These are phyloP conservation scores for Cistogaster globosa DNA, from an alignment of 2,888 invertebrate species.

Conservation along the genomic window DNA sequence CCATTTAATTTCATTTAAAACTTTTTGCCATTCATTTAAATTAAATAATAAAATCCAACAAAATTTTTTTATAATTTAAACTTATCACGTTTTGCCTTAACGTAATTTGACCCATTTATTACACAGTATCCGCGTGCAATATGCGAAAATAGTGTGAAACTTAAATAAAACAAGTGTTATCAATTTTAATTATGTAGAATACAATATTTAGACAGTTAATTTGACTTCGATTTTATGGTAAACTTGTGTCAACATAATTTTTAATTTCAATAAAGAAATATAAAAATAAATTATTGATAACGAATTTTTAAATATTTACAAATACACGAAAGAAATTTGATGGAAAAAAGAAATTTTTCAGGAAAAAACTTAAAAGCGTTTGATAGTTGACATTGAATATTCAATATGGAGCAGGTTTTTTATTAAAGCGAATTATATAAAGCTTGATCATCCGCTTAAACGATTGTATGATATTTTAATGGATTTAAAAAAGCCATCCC, in stretches of 20 bases:
- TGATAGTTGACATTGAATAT: too few relatives aligned
- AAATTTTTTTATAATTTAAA: conserved; percentile 7
- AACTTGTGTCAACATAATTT: conserved; percentile 41
- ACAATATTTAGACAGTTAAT: conserved; percentile 55
- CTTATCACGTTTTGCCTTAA: conserved; percentile 13
- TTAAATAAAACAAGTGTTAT: conserved; percentile 35
- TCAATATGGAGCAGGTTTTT: too few relatives aligned
- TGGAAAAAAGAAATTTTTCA: too few relatives aligned
- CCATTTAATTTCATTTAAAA: not conserved
- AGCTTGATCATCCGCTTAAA: too few relatives aligned
- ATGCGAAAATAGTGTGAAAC: not conserved
- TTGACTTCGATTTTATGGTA: conserved; percentile 43
- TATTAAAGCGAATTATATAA: too few relatives aligned
- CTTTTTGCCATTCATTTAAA: conserved; percentile 11
- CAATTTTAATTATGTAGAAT: conserved; percentile 42
- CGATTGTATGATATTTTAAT: too few relatives aligned
- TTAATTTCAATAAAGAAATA: not conserved
- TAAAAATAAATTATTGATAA: conserved; percentile 5
- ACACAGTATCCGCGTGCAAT: not conserved
- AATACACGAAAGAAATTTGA: not conserved
- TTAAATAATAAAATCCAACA: conserved; percentile 25
- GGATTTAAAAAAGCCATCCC: too few relatives aligned
- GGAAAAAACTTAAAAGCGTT: too few relatives aligned
- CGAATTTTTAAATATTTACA: not conserved
- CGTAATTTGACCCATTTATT: conserved; percentile 35